These are phyloP conservation scores for Oxyura jamaicensis DNA, from an alignment of 2,113 vertebrate species.

Conservation along the genomic window DNA sequence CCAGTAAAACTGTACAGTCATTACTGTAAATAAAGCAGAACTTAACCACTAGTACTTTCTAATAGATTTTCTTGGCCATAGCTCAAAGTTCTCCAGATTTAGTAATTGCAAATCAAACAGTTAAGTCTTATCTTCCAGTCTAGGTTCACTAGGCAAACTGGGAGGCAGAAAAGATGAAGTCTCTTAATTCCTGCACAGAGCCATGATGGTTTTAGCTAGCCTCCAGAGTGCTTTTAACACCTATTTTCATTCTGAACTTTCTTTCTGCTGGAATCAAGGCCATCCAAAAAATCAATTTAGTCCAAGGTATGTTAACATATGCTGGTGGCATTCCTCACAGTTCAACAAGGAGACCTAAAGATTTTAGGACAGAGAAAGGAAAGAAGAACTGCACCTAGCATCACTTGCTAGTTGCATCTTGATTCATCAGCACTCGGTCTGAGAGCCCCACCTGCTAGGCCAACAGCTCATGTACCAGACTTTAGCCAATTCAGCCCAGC, in stretches of 20 bases:
- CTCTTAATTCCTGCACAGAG: constrained; percentile 27
- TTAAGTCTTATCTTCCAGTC: constrained; percentile 12
- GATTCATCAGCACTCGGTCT: neutral
- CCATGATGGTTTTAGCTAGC: constrained; percentile 22
- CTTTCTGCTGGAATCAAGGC: constrained; percentile 16
- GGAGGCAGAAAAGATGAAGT: neutral
- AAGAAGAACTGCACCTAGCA: neutral
- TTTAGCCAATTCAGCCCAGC: neutral
- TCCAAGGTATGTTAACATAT: constrained; percentile 3
- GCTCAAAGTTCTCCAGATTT: neutral
- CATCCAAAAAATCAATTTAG: constrained; percentile 52
- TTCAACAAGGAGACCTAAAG: neutral
- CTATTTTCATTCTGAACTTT: neutral
- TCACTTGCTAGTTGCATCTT: neutral
- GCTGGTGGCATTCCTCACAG: neutral
- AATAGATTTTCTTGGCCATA: constrained; percentile 41
- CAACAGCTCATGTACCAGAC: neutral
- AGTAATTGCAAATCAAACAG: constrained; percentile 53
- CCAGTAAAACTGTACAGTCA: neutral
- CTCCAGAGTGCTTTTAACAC: neutral
- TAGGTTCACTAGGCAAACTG: neutral
- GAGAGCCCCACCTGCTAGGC: neutral
- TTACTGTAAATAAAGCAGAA: neutral
- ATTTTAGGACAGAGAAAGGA: neutral
- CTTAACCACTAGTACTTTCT: neutral